These are phyloP conservation scores for Bubalus kerabau DNA, from an alignment of 2,113 vertebrate genomes.

Conservation along the genomic window DNA sequence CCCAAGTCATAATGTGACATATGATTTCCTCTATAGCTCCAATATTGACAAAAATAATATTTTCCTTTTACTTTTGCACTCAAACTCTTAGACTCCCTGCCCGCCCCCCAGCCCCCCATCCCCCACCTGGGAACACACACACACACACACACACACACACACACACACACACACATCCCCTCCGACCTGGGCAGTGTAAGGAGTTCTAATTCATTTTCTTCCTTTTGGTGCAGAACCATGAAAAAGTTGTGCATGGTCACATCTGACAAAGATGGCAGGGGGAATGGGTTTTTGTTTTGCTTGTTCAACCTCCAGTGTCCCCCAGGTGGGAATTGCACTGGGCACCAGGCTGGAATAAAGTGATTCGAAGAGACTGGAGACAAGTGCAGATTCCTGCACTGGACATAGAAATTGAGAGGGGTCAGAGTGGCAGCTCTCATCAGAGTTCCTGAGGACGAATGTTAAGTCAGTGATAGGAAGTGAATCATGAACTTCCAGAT, in stretches of 20 bases:
- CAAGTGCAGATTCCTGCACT: background rate
- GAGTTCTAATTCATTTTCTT: background rate
- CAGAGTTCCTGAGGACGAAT: background rate
- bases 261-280: background rate
- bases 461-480: background rate
- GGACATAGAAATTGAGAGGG: background rate
- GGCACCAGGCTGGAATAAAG: background rate
- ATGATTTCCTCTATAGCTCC: background rate
- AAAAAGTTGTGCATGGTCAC: background rate
- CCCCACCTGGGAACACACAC: background rate
- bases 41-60: background rate
- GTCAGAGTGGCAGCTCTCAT: background rate
- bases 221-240: background rate
- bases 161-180: too few relatives aligned
- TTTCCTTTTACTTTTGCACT: background rate
- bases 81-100: background rate
- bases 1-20: background rate
- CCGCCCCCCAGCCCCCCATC: too few relatives aligned
- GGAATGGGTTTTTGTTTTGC: background rate
- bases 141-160: background rate
- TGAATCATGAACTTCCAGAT: too few relatives aligned
- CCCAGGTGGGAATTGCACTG: background rate
- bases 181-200: background rate
- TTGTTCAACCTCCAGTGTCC: fast-evolving
- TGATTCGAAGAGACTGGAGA: background rate